Base-by-base conservation (phyloP, 2,797 vertebrate genomes). In the Spinus olivaceus region DNA sequence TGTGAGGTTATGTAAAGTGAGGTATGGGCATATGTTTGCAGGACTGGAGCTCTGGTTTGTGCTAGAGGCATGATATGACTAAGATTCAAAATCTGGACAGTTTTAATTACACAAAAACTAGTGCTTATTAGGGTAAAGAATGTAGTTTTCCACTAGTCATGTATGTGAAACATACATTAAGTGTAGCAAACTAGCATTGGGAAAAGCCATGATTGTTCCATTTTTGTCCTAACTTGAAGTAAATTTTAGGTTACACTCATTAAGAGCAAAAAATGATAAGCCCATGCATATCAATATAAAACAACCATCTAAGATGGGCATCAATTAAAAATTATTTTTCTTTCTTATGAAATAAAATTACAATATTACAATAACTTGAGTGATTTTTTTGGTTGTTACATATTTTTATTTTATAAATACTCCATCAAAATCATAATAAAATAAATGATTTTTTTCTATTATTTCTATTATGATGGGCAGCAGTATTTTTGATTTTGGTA, bases 1-100 rank as follows among this genome's bases (percentile, higher is more conserved):
- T 95, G 69, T 85, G 69, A 92, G 22, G 53, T 95, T 95, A 95
- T 22, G 27, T 95, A 95, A 96, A 89, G 39, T 47, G 32, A 94
- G n/a, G 35, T 50, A 83, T 86, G 53, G 79, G 53, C 94, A 96
- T 92, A 87, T 87, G 94, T 87, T 93, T 82, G 46, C 23, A 89
- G 79, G 72, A 86, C 85, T 89, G 39, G 39, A 67, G 37, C 15
- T 89, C 57, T 88, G 76, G 15, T 86, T 95, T 91, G 22, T 89
- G 66, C 94, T 93, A 81, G 63, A 87, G 85, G 84, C 92, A 78
- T 24, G 33, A 76, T 73, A 92, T 25, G 64, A 82, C 65, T 60
- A 82, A 76, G 8, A 67, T 46, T 67, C 35, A 92, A 91, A 95
- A 92, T 88, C 61, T 93, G 71, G 54, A 77, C 33, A 76, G 54